Conservation (phyloP, 2,113 vertebrate species). For the Nymphicus hollandicus region DNA sequence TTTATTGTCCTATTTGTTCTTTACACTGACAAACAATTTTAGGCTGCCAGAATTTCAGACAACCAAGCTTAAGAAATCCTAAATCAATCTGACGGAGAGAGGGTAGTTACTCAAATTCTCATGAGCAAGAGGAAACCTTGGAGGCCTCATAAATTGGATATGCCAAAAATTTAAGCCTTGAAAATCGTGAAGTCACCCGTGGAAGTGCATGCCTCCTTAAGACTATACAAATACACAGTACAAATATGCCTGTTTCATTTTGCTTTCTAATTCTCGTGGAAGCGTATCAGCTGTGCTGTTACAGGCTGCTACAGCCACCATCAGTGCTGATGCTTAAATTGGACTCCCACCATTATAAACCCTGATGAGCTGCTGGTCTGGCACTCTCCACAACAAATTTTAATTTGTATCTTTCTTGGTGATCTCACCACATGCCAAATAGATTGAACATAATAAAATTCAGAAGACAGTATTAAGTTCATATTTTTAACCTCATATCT, state of each 20-base stretch:
- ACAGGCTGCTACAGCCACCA: neutral
- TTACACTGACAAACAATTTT: neutral
- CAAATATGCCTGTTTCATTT: neutral
- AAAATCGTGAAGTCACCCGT: neutral
- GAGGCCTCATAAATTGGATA: neutral
- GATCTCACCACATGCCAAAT: neutral
- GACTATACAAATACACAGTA: neutral
- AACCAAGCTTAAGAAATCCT: neutral
- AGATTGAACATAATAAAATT: neutral
- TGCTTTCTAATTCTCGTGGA: neutral
- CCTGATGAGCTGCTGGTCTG: neutral
- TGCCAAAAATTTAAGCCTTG: neutral
- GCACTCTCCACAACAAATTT: neutral
- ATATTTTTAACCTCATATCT: neutral
- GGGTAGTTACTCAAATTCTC: neutral
- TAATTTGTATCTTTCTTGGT: neutral
- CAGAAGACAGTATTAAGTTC: neutral
- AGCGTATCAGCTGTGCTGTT: neutral
- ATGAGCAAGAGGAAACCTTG: neutral
- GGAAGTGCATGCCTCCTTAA: neutral
- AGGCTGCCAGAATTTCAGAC: neutral
- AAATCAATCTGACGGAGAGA: neutral
- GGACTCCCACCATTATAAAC: neutral
- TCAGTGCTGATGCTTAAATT: neutral
- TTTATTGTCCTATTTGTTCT: neutral